Base-by-base conservation (phyloP, 2,888 invertebrate species). In the Proisotoma minuta region DNA sequence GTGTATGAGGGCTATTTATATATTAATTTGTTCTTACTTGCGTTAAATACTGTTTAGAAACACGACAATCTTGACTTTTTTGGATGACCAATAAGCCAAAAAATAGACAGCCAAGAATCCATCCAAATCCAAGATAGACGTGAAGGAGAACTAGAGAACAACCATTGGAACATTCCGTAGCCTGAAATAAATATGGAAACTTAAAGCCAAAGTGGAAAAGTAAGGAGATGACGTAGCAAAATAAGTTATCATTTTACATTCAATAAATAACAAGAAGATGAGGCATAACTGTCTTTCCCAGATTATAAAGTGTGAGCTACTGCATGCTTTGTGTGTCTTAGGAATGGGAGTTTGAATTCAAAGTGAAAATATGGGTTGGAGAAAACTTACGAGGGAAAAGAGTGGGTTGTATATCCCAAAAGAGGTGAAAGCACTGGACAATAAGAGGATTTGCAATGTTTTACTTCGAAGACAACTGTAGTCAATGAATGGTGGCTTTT, bases 371-470 rank as follows among this genome's bases (percentile, higher is more conserved):
- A 43, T 15, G 15, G 4, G 43, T 43, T 43, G 43, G 43, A 43
- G 18, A 43, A 18, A 22, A 20, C 39, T 54, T 76, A 84, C 84
- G 79, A 91, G 79, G 77, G 89, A 88, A 77, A 91, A 88, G 74
- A 91, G 85, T 1, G 92, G 92, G 0, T 90, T 89, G 76, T 89
- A 89, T 74, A 91, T 87, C 23, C 92, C 92, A 76, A 91, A 87
- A 4, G 89, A 88, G 57, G 84, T 82, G 64, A 91, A 86, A 4
- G 87, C 87, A 1, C 89, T 88, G 3, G 90, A 89, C 74, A 88
- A 82, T 62, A 93, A 82, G 62, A 92, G 79, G 73, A 91, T 90
- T 74, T 89, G 85, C 48, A 92, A 86, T 39, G 91, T 90, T 77
- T 89, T 88, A 76, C 91, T 70, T 39, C 86, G 85, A 85, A 85